Conservation (phyloP, 2,888 invertebrate species). For the Operophtera brumata region DNA sequence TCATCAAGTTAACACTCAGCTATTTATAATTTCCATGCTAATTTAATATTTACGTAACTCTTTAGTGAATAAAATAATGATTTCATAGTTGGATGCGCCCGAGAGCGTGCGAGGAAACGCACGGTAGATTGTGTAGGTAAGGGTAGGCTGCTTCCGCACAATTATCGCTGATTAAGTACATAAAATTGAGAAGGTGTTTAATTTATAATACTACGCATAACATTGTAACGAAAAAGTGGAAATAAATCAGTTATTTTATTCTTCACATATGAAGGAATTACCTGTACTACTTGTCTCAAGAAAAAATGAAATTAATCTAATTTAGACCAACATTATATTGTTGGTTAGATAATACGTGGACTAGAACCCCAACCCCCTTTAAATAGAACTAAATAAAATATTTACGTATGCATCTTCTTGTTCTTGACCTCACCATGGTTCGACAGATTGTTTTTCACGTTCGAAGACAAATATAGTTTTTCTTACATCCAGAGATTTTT, state of each 20-base stretch:
- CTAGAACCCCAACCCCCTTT: too few species aligned
- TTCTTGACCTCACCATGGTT: too few species aligned
- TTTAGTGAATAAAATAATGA: constrained; percentile 19
- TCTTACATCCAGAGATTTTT: too few species aligned
- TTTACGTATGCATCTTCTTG: too few species aligned
- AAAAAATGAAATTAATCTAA: too few species aligned
- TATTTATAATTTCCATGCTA: constrained; percentile 1
- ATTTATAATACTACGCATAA: constrained; percentile 21
- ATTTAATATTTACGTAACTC: constrained; percentile 15
- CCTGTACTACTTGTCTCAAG: too few species aligned
- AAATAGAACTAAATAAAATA: too few species aligned
- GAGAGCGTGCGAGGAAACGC: constrained; percentile 33
- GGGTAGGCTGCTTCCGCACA: constrained; percentile 34
- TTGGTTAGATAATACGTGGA: too few species aligned
- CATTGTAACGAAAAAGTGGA: constrained; percentile 14
- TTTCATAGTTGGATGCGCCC: constrained; percentile 40
- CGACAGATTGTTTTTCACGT: too few species aligned
- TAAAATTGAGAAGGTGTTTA: constrained; percentile 18
- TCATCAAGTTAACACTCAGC: neutral
- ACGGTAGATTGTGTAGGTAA: constrained; percentile 9
- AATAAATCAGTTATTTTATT: neutral
- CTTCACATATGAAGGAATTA: too few species aligned
- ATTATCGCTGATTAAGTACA: constrained; percentile 40
- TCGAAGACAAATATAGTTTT: too few species aligned
- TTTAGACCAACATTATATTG: too few species aligned